Base-by-base conservation (phyloP, 1,140 invertebrate species). In the Drosophila teissieri region DNA sequence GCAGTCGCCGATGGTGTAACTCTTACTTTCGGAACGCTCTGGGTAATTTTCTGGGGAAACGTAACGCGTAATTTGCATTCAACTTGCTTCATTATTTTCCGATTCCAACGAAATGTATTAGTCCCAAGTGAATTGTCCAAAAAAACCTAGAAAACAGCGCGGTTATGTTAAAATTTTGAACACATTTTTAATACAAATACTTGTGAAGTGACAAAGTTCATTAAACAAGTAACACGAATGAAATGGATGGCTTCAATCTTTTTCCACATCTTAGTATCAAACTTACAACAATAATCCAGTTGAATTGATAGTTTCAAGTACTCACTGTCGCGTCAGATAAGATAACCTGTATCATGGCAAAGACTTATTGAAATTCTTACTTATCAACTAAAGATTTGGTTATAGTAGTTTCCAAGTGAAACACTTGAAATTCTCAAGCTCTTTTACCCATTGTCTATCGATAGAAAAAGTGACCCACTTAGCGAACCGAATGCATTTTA, bases 381-480 rank as follows among this genome's bases (percentile, higher is more conserved):
- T 24, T 31, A 31, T 31, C 31, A 31, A 31, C 8, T 8, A 0
- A 31, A 31, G 8, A 10, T 8, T 31, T 31, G 10, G 31, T 31
- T 42, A 31, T 22, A 31, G n/a, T 15, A 37, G 37, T 22, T 24
- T 17, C 4, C 17, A 63, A 36, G 24, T n/a, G 17, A 8, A 36
- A 6, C 4, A 19, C 19, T 17, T 45, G n/a, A 61, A 40, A 19
- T 45, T 11, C 31, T 10, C 34, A 62, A 36, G n/a, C 22, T 37
- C 22, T 44, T 8, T 4, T 27, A n/a, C 27, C 12, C 34, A 53
- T 39, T 53, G 24, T 56, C 17, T 48, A 27, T 48, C 10, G 10
- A 40, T 36, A 19, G 27, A 60, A 55, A 67, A 19, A 19, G 48
- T 78, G 64, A 75, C 78, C 83, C 52, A 79, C 51, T 64, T 83